Conservation (phyloP, 2,888 invertebrate species). For the Emmelina monodactyla region DNA sequence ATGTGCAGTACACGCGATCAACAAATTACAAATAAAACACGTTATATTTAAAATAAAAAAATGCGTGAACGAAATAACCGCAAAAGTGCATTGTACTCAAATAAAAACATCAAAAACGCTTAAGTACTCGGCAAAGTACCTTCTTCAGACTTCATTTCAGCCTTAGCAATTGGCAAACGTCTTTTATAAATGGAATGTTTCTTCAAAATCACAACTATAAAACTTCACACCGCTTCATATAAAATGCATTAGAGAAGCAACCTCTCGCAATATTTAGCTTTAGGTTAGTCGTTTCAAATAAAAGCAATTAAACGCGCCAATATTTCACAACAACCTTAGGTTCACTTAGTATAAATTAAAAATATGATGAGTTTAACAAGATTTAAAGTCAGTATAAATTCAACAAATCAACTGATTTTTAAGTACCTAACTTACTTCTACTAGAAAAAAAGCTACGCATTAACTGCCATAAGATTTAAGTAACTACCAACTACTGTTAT, state of each 20-base stretch:
- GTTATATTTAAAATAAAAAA: conserved; percentile 22
- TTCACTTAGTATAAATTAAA: conserved; percentile 25
- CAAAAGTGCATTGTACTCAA: conserved; percentile 48
- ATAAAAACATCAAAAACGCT: conserved; percentile 25
- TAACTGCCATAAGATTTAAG: neutral
- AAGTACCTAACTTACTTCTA: conserved; percentile 6
- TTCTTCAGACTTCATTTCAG: conserved; percentile 44
- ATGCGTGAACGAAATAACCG: conserved; percentile 27
- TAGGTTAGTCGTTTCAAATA: too few species aligned
- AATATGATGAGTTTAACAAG: conserved; percentile 42
- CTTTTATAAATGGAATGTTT: conserved; percentile 56
- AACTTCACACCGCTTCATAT: conserved; percentile 26
- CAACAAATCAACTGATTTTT: conserved; percentile 30
- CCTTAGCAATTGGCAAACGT: conserved; percentile 44
- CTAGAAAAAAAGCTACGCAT: neutral
- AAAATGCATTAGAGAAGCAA: conserved; percentile 16
- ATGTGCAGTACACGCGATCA: conserved; percentile 30
- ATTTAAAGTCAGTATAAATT: conserved; percentile 41
- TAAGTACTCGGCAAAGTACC: conserved; percentile 30
- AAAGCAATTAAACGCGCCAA: too few species aligned
- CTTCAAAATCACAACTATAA: conserved; percentile 43
- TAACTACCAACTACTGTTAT: neutral
- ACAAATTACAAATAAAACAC: conserved; percentile 27
- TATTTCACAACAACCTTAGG: conserved; percentile 25
- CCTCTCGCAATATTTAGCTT: too few species aligned